Conservation (phyloP, 1,140 invertebrate species). For the Adoxophyes honmai region DNA sequence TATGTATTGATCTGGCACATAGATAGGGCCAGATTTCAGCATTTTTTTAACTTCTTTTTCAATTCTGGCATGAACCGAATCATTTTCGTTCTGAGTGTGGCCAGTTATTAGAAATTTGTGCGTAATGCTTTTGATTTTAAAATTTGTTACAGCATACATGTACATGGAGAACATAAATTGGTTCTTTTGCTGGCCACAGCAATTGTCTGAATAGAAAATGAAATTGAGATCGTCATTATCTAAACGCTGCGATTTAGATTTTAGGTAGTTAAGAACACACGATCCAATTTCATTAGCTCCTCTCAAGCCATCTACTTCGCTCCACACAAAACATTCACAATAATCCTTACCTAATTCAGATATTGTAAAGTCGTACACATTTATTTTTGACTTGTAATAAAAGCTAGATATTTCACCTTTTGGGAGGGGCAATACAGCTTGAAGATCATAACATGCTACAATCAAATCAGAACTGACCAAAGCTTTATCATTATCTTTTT, state of each 20-base stretch:
- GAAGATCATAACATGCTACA: no score
- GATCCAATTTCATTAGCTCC: constrained; percentile 31
- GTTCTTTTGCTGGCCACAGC: constrained; percentile 42
- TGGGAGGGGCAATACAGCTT: no score
- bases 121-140: constrained; percentile 25
- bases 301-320: constrained; percentile 31
- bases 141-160: constrained; percentile 27
- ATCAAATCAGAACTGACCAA: no score
- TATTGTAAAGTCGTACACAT: no score
- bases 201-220: constrained; percentile 45
- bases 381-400: no score
- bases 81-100: constrained; percentile 38
- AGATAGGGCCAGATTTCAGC: constrained; percentile 32
- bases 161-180: constrained; percentile 33
- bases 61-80: constrained; percentile 38
- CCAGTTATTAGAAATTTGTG: no score
- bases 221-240: constrained; percentile 22
- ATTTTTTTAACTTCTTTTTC: constrained; percentile 34
- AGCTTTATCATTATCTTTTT: no score
- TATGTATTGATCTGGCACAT: constrained; percentile 37
- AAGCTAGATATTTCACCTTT: no score
- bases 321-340: constrained; percentile 31
- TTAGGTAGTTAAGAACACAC: constrained; percentile 27
- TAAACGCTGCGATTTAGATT: constrained; percentile 11
- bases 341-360: constrained; percentile 11